Conservation (phyloP, 2,888 invertebrate species). For the Octonoba sinensis region DNA sequence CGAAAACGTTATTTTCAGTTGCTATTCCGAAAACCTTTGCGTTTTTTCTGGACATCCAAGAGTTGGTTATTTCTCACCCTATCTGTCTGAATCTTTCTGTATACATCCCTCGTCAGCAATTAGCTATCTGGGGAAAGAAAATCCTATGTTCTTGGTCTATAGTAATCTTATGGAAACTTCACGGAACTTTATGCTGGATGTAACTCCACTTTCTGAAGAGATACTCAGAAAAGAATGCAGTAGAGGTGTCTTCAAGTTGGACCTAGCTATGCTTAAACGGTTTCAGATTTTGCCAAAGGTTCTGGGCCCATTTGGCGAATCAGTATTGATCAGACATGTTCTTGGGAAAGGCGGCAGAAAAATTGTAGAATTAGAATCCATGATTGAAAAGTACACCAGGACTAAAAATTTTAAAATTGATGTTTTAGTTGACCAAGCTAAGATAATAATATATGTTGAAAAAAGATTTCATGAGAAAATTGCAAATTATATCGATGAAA, state of each 20-base stretch:
- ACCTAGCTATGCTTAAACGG: slow-evolving; percentile 22
- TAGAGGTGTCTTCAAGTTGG: slow-evolving; percentile 23
- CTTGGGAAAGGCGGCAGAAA: slow-evolving; percentile 38
- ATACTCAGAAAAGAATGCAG: slow-evolving; percentile 25
- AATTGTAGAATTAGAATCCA: slow-evolving; percentile 34
- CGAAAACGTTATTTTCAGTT: slow-evolving; percentile 44
- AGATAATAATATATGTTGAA: slow-evolving; percentile 32
- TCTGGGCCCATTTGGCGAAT: slow-evolving; percentile 51
- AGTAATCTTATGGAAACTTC: slow-evolving; percentile 44
- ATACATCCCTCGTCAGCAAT: slow-evolving; percentile 61
- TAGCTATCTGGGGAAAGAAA: slow-evolving; percentile 27
- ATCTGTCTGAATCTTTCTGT: slow-evolving; percentile 34
- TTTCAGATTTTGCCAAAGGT: slow-evolving; percentile 39
- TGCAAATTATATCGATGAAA: slow-evolving; percentile 20
- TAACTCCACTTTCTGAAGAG: slow-evolving; percentile 45
- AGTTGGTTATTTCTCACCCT: slow-evolving; percentile 57
- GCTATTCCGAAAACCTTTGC: slow-evolving; percentile 57
- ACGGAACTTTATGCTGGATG: slow-evolving; percentile 48
- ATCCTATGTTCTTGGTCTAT: slow-evolving; percentile 47
- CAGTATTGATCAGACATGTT: slow-evolving; percentile 33
- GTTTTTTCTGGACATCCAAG: slow-evolving; percentile 56
- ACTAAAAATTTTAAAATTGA: slow-evolving; percentile 41
- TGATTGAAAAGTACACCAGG: slow-evolving; percentile 27
- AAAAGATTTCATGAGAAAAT: slow-evolving; percentile 37
- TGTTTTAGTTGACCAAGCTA: slow-evolving; percentile 37